Conservation (phyloP, 2,113 vertebrate species). For the Nibea albiflora region DNA sequence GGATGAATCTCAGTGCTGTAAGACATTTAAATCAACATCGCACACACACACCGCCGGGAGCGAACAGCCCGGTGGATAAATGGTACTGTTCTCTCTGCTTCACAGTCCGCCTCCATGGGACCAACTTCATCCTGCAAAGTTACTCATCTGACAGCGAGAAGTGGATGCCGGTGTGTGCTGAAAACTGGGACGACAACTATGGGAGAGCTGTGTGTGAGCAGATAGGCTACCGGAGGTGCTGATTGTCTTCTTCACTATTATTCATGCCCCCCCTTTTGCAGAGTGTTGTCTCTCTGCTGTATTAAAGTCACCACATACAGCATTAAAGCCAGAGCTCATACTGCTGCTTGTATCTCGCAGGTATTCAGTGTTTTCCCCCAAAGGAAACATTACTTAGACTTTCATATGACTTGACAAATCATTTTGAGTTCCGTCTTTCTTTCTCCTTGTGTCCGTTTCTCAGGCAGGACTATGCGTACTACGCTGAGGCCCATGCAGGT, state of each 20-base stretch:
- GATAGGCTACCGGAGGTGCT: constrained; percentile 77
- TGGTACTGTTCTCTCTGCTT: background rate
- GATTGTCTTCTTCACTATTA: background rate
- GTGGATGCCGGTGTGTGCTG: constrained; percentile 79
- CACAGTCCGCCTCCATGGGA: constrained; percentile 76
- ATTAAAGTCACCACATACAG: background rate
- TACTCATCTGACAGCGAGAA: constrained; percentile 58
- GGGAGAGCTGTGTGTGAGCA: constrained; percentile 67
- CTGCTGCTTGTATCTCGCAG: background rate
- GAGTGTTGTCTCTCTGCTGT: background rate
- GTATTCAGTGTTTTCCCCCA: background rate
- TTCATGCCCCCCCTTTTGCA: background rate
- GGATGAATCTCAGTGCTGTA: constrained; percentile 81
- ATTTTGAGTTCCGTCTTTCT: background rate
- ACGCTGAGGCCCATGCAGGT: constrained; percentile 4
- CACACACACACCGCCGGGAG: background rate
- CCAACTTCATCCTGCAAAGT: constrained; percentile 70
- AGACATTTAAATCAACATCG: constrained; percentile 11
- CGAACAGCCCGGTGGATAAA: background rate
- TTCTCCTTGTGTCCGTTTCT: constrained; percentile 19
- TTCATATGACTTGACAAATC: background rate
- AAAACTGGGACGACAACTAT: constrained; percentile 65
- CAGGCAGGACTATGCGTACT: constrained; percentile 67
- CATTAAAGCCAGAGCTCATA: background rate
- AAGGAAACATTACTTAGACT: background rate